Percentiles rank a stretch among this genome's conserved stretches.
phyloP scores from a whole-genome alignment of 2,797 vertebrate species.

The Muscicapa striata region DNA sequence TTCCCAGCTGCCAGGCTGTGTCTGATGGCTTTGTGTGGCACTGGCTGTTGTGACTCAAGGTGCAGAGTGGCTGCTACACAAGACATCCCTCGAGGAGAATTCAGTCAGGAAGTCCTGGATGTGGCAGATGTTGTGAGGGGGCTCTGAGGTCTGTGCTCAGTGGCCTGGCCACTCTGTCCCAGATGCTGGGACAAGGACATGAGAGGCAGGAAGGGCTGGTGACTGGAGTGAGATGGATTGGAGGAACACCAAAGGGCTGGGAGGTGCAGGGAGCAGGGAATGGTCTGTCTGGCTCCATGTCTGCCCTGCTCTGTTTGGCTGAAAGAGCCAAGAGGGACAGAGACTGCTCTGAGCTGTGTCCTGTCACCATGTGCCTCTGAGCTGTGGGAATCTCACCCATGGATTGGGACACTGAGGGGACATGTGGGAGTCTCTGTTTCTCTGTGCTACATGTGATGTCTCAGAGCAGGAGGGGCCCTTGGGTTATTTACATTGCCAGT shows the following conservation, averaged over 20 bases:
- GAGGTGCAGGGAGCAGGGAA: neutral
- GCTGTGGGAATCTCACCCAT: rapidly evolving
- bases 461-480: neutral
- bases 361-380: neutral
- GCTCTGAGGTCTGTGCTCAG: neutral
- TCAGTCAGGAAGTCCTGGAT: neutral
- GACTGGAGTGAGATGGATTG: neutral
- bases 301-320: neutral
- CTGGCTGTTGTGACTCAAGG: neutral
- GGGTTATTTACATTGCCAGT: neutral
- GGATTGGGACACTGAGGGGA: neutral
- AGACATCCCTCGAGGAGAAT: neutral
- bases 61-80: neutral
- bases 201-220: neutral
- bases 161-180: neutral
- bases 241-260: neutral
- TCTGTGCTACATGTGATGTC: neutral
- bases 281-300: neutral
- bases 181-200: neutral
- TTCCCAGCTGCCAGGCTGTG: neutral
- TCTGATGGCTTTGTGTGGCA: neutral
- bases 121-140: neutral
- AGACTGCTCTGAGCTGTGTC: neutral
- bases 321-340: neutral
- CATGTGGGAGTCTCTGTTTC: neutral